Conservation (phyloP, 2,113 vertebrate genomes). For the Leuciscus idus region DNA sequence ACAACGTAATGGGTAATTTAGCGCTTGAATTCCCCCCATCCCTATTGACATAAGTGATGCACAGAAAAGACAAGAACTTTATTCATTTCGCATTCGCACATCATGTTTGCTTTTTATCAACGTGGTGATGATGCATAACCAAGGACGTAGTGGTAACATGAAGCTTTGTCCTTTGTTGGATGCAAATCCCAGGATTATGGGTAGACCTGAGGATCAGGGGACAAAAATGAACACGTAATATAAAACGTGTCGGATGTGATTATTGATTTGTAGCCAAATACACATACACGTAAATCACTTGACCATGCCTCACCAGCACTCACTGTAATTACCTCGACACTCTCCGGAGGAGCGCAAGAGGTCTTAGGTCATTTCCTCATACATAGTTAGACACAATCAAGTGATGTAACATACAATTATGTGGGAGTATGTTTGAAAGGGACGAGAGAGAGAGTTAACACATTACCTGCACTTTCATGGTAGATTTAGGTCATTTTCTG, state of each 20-base stretch:
- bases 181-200: neutral
- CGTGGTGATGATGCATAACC: slow-evolving; percentile 23
- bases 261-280: slow-evolving; percentile 18
- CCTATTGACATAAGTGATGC: slow-evolving; percentile 60
- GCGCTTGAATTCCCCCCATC: slow-evolving; percentile 56
- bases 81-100: slow-evolving; percentile 18
- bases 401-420: slow-evolving; percentile 4
- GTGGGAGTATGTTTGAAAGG: neutral
- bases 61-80: slow-evolving; percentile 58
- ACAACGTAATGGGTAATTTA: slow-evolving; percentile 64
- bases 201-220: neutral
- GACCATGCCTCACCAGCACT: slow-evolving; percentile 20
- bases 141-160: neutral
- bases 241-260: slow-evolving; percentile 9
- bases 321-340: slow-evolving; percentile 6
- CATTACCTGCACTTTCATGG: neutral
- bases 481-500: slow-evolving; percentile 5
- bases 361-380: slow-evolving; percentile 16
- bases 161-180: neutral
- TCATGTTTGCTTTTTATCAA: slow-evolving; percentile 43
- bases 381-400: slow-evolving; percentile 20
- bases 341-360: neutral
- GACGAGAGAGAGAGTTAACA: neutral
- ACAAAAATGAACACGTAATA: neutral
- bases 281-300: neutral